These are phyloP conservation scores for Polyodon spathula DNA, from an alignment of 2,113 vertebrate genomes.

Conservation along the genomic window DNA sequence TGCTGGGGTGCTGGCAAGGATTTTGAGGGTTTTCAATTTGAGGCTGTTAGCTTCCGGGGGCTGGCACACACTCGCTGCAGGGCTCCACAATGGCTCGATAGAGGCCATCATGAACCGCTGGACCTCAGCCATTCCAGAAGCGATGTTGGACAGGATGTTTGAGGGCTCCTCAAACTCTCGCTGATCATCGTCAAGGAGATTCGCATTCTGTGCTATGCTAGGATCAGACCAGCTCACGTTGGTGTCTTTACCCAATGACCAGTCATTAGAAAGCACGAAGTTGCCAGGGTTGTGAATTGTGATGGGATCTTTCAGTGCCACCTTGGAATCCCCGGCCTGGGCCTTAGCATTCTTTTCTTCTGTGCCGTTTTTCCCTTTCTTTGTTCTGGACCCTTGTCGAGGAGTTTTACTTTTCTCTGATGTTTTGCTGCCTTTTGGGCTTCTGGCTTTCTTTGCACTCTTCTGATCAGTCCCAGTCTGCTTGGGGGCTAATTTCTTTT, in stretches of 20 bases:
- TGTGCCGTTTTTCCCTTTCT: conserved; percentile 78
- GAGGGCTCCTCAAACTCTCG: conserved; percentile 95
- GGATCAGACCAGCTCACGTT: conserved; percentile 68
- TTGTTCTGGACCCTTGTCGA: conserved; percentile 77
- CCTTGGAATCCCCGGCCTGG: conserved; percentile 45
- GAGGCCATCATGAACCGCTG: conserved; percentile 99
- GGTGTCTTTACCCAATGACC: conserved; percentile 60
- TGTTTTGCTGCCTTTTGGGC: conserved; percentile 77
- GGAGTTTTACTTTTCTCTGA: conserved; percentile 78
- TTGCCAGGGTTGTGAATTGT: conserved; percentile 43
- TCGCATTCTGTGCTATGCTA: conserved; percentile 49
- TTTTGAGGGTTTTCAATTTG: conserved; percentile 97
- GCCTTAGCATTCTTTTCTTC: conserved; percentile 73
- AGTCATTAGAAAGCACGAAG: conserved; percentile 62
- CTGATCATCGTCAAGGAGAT: conserved; percentile 84
- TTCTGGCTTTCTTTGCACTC: conserved; percentile 76
- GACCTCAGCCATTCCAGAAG: conserved; percentile 97
- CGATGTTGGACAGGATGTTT: conserved; percentile 97
- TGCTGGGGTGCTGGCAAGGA: conserved; percentile 84
- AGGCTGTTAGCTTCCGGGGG: conserved; percentile 89
- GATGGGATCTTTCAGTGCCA: conserved; percentile 35
- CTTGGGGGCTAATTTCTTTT: conserved; percentile 80
- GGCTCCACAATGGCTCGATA: conserved; percentile 91
- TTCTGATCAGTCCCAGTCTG: conserved; percentile 79
- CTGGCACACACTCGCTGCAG: conserved; percentile 74